phyloP scores from a whole-genome alignment of 2,797 vertebrate genomes.

The Poliocrania exsul region DNA sequence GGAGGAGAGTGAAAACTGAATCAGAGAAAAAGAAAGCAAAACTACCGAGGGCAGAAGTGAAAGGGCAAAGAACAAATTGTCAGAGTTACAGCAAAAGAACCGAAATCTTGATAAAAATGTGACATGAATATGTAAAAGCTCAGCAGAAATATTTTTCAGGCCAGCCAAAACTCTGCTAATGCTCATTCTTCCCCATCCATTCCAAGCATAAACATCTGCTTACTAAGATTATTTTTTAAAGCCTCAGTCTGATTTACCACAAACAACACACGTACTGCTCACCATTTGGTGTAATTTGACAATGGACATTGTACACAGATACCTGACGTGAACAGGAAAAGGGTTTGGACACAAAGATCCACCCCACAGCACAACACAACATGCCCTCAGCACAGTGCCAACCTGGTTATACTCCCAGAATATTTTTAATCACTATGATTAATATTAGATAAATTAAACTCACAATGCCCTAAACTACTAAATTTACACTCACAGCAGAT shows the following conservation, averaged over 20 bases:
- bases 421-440: background rate
- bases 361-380: background rate
- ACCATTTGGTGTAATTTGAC: background rate
- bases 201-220: background rate
- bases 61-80: background rate
- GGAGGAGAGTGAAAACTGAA: background rate
- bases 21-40: constrained; percentile 40
- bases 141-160: background rate
- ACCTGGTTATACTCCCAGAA: background rate
- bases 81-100: background rate
- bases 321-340: background rate
- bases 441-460: background rate
- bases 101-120: background rate
- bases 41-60: background rate
- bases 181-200: background rate
- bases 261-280: background rate
- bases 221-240: background rate
- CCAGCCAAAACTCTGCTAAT: background rate
- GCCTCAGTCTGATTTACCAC: background rate
- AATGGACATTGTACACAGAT: background rate
- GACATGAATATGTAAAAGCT: background rate
- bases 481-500: background rate
- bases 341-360: background rate
- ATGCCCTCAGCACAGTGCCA: background rate
- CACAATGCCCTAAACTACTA: background rate